Evolutionary conservation across 2,888 invertebrate species (phyloP).

Genomic region (Matsumyia berberina): DNA sequence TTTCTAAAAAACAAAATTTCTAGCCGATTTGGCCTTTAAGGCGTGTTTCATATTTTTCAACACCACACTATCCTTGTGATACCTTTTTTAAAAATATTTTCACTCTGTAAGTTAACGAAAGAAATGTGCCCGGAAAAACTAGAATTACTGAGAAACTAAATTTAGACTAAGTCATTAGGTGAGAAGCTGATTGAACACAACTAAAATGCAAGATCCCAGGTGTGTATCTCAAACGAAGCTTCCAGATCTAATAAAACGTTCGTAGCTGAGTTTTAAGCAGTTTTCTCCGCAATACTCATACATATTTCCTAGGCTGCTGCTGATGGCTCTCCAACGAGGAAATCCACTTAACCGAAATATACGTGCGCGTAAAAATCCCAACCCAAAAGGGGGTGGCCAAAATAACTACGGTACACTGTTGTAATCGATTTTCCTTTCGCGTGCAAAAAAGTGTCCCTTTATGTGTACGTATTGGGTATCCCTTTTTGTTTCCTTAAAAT

Average conservation of each 20-base stretch:
- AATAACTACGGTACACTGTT: constrained; percentile 73
- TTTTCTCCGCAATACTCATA: constrained; percentile 53
- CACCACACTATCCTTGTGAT: background rate
- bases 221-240: constrained; percentile 73
- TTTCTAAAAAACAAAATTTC: no score
- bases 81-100: background rate
- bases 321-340: constrained; percentile 68
- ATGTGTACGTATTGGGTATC: constrained; percentile 29
- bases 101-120: constrained; percentile 5
- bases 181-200: constrained; percentile 45
- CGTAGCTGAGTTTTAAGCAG: constrained; percentile 51
- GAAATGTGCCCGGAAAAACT: background rate
- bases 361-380: constrained; percentile 72
- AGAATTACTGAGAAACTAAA: background rate
- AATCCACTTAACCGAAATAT: constrained; percentile 74
- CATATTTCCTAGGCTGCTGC: constrained; percentile 56
- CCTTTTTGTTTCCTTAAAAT: constrained; percentile 15
- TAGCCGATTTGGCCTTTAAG: no score
- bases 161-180: constrained; percentile 14
- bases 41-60: background rate
- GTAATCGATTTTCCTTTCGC: constrained; percentile 75
- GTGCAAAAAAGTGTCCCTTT: constrained; percentile 67
- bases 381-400: constrained; percentile 66
- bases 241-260: constrained; percentile 71
- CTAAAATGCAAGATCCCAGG: constrained; percentile 47